Evolutionary conservation across 2,888 invertebrate genomes (phyloP), one percentile per base, ranked within the genome.

Genomic region (Leucozona laternaria): DNA sequence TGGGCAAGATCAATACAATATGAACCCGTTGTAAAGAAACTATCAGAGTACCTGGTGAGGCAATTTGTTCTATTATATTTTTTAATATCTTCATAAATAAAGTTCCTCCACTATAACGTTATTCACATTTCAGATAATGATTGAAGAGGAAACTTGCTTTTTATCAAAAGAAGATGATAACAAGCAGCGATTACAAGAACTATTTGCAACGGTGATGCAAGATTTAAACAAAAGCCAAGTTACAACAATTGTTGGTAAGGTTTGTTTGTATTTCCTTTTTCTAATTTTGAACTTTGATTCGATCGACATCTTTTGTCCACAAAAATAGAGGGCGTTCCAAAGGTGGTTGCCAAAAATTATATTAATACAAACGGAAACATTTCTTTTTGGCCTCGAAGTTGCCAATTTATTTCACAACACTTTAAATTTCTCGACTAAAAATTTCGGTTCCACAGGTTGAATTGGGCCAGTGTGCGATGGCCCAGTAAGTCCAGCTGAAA

Each of bases 21-120:
- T 92, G 98, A 99, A 91, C 96, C 97, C 0, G 97, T 98, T 10
- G 97, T 99, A 0, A 97, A 97, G 90, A 99, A 99, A 92, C 94
- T 99, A 68, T 97, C 98, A 0, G 97, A 97, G 91, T 98, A 98
- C 93, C 93, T 99, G 91, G 96, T 96, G 92, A 93, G 93, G 90
- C 25, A 8, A 17, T n/a, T 45, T 45, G 13, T 45, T 45, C 1
- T 2, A 43, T 45, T 45, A 10, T 43, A n/a, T 43, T 43, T 43
- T n/a, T 11, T 34, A 10, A 11, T 11, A 10, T 10, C 10, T n/a
- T n/a, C n/a, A n/a, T n/a, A n/a, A n/a, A n/a, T 4, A 13, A 13
- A n/a, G n/a, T 4, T 37, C 34, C 31, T 37, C 3, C 2, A n/a
- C 17, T 45, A 5, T 40, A 0, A n/a, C 43, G 2, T 43, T n/a